Evolutionary conservation across 2,797 vertebrate species (phyloP).

Genomic region (Poeciliopsis presidionis): DNA sequence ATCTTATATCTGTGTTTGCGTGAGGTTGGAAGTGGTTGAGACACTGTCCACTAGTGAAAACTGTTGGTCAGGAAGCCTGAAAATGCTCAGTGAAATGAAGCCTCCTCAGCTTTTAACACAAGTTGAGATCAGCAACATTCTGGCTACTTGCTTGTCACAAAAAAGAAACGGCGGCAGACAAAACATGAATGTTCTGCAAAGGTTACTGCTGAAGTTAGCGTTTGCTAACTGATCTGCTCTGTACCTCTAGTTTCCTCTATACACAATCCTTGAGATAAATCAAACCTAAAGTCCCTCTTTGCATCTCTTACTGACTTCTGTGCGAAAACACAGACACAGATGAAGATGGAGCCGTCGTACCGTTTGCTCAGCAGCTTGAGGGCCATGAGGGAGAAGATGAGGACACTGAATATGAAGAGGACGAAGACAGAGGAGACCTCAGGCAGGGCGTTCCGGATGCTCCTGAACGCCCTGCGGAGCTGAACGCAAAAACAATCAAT

Average conservation of each 20-base stretch:
- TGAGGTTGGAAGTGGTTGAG: background rate
- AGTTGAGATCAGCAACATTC: no score
- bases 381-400: constrained; percentile 94
- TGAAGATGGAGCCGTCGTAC: constrained; percentile 63
- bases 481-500: constrained; percentile 56
- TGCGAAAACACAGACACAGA: background rate
- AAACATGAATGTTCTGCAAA: background rate
- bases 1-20: background rate
- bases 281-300: background rate
- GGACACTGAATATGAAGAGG: constrained; percentile 92
- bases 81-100: background rate
- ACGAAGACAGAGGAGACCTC: constrained; percentile 91
- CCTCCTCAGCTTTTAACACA: background rate
- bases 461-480: constrained; percentile 91
- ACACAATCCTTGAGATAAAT: background rate
- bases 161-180: background rate
- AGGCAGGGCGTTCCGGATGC: constrained; percentile 90
- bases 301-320: background rate
- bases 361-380: constrained; percentile 91
- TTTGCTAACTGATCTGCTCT: background rate
- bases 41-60: background rate
- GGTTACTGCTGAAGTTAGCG: background rate
- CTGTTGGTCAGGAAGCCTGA: background rate
- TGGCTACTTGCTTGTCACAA: background rate
- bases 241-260: background rate